A percentile compares a stretch with the other conserved stretches of the same genome.
Evolutionary conservation across 92 coral and sea anemone species (phyloP).

Genomic region (Porites evermanni): DNA sequence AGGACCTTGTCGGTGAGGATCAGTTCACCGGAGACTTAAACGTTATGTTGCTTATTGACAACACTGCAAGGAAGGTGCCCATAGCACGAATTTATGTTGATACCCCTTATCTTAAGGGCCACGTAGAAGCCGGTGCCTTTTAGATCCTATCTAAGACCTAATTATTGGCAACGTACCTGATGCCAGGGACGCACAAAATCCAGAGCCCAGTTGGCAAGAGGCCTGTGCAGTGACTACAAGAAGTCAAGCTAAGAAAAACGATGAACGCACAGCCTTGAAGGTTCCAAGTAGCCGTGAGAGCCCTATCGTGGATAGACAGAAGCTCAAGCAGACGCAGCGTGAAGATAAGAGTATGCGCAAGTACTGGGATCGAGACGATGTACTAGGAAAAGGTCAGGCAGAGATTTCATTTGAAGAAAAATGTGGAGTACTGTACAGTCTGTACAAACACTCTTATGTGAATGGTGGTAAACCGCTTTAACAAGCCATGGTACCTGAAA

Average conservation of each 20-base stretch:
- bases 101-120: constrained; percentile 56
- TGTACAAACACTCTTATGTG: no score
- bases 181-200: constrained; percentile 39
- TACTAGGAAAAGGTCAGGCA: neutral
- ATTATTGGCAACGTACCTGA: constrained; percentile 19
- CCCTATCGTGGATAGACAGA: constrained; percentile 25
- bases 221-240: no score
- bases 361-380: constrained; percentile 28
- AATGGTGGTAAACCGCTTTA: no score
- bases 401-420: neutral
- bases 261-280: neutral
- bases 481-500: no score
- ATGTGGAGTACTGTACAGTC: no score
- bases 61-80: constrained; percentile 65
- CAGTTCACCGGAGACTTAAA: constrained; percentile 45
- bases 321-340: constrained; percentile 38
- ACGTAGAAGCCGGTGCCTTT: constrained; percentile 67
- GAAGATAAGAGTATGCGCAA: constrained; percentile 46
- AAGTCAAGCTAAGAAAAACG: constrained; percentile 46
- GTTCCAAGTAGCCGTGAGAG: constrained; percentile 3
- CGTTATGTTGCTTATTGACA: constrained; percentile 62
- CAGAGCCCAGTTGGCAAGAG: constrained; percentile 36
- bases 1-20: constrained; percentile 45
- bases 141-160: constrained; percentile 28
- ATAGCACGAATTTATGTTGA: constrained; percentile 52